A percentile compares a stretch with the other conserved stretches of the same genome.
phyloP scores from a whole-genome alignment of 37 sponge, comb jelly and placozoan species.

The Amphimedon queenslandica region DNA sequence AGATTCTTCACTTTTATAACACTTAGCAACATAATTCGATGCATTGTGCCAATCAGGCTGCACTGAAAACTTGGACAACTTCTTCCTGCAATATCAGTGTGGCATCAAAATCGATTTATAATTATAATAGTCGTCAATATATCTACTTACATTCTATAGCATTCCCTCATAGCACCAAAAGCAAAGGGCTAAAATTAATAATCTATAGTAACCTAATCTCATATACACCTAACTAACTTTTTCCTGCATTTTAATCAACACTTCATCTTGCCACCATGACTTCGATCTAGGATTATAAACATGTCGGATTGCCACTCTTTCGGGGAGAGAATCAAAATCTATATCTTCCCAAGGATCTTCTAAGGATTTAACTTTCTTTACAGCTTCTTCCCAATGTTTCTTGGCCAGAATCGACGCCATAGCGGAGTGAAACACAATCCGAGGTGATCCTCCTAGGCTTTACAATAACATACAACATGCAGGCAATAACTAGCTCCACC shows the following conservation, averaged over 20 bases:
- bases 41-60: constrained; percentile 78
- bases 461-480: too few relatives aligned
- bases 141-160: constrained; percentile 79
- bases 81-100: constrained; percentile 53
- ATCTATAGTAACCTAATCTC: neutral
- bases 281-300: constrained; percentile 60
- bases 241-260: constrained; percentile 72
- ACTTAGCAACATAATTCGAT: constrained; percentile 86
- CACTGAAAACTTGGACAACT: constrained; percentile 76
- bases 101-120: neutral
- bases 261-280: constrained; percentile 61
- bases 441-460: neutral
- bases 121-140: constrained; percentile 2
- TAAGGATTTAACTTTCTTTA: constrained; percentile 1
- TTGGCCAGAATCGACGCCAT: neutral
- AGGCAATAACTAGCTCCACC: too few relatives aligned
- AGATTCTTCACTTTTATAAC: constrained; percentile 62
- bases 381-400: constrained; percentile 26
- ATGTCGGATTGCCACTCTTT: constrained; percentile 50
- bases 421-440: neutral
- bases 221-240: constrained; percentile 34
- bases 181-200: constrained; percentile 71
- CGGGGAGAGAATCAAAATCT: constrained; percentile 20
- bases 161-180: constrained; percentile 88
- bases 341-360: constrained; percentile 54